Evolutionary conservation across 2,888 invertebrate genomes (phyloP).

Genomic region (Andrena camellia): DNA sequence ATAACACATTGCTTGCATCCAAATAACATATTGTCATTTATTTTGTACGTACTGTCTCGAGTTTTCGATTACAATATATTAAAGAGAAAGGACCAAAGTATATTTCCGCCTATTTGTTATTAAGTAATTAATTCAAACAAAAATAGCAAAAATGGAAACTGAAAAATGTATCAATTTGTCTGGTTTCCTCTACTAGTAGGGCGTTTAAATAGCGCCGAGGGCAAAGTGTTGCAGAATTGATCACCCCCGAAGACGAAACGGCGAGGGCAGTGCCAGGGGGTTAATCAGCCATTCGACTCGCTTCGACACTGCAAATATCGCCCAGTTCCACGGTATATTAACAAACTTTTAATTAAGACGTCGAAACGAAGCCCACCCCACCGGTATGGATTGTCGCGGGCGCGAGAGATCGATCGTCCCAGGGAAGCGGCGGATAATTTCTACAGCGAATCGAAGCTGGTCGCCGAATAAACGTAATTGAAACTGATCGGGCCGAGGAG

Average conservation of each 20-base stretch:
- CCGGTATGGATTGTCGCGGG: constrained; percentile 48
- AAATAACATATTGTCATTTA: no score
- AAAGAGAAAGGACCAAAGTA: no score
- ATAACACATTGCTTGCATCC: no score
- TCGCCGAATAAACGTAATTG: constrained; percentile 56
- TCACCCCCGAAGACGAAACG: not conserved
- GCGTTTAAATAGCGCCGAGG: no score
- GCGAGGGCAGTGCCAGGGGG: not conserved
- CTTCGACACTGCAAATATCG: not conserved
- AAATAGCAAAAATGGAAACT: no score
- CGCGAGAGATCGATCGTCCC: constrained; percentile 40
- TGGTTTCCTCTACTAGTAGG: no score
- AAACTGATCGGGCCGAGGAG: constrained; percentile 48
- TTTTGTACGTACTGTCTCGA: no score
- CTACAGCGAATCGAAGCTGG: constrained; percentile 20
- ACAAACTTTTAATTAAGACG: constrained; percentile 55
- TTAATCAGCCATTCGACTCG: not conserved
- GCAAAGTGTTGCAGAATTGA: not conserved
- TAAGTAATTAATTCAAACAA: no score
- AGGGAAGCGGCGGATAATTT: constrained; percentile 44
- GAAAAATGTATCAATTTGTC: no score
- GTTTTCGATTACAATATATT: no score
- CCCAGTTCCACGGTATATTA: not conserved
- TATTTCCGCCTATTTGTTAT: no score
- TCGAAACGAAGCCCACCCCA: constrained; percentile 36